Evolutionary conservation across 30 jellyfish, hydroid and myxozoan species (phyloP), one percentile per base, ranked within the genome.

Genomic region (Turritopsis rubra): DNA sequence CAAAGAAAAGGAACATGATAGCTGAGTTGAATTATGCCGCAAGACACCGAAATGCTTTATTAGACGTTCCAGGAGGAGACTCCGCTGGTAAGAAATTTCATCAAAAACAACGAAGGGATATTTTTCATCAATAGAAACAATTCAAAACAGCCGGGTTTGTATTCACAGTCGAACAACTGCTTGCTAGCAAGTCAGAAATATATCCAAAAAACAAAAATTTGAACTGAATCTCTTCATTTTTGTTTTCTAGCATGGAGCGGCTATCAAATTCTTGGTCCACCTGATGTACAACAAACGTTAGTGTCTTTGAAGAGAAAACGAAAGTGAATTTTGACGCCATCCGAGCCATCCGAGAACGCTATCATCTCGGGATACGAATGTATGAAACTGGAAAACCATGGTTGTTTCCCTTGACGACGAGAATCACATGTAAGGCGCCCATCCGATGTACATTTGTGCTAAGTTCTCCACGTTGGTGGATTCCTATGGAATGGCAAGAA

Each of bases 381-480:
- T 41, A 41, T 41, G 60, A 41, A 3, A 13, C 60, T n/a, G n/a
- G n/a, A n/a, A 41, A 41, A 41, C 60, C 9, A 41, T 41, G 60
- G 60, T 13, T 41, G 60, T 41, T 41, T 41, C 13, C 9, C 60
- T 41, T 5, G 60, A 41, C 60, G 60, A 68, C 21, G 30, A 7
- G 28, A 81, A 4, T 92, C 90, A 93, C 78, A 88, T 76, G 72
- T 89, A 95, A 1, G 99, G 98, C 9, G 97, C 99, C 99, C 99
- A 95, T 18, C 99, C 99, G 52, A 89, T 87, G 83, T 88, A 95
- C 99, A 95, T 95, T 75, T 90, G 98, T 13, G 96, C 78, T 1
- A 95, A 94, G 72, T 95, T 95, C 74, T 83, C 96, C 52, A 81
- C 75, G 54, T 85, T 75, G 21, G 99, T 90, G 1, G 99, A 96